These are phyloP conservation scores for Oryctes rhinoceros DNA, from an alignment of 1,140 invertebrate species.

Conservation along the genomic window DNA sequence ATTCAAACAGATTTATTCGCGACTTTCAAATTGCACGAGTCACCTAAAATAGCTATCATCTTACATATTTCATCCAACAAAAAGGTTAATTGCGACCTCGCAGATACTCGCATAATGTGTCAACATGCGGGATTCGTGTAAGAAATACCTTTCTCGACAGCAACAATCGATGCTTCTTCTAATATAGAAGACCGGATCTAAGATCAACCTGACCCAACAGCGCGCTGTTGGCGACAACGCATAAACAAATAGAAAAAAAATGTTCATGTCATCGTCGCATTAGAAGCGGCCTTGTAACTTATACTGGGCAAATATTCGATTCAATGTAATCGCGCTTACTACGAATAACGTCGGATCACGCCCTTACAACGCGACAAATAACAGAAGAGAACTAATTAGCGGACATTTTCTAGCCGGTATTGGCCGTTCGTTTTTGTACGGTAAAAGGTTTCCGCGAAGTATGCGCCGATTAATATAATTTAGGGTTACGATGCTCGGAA, in stretches of 20 bases:
- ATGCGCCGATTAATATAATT: neutral
- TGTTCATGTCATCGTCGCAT: conserved; percentile 14
- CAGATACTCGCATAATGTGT: too few relatives aligned
- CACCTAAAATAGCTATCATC: too few relatives aligned
- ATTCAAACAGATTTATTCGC: too few relatives aligned
- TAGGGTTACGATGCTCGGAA: too few relatives aligned
- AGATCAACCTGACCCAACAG: neutral
- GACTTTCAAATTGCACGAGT: too few relatives aligned
- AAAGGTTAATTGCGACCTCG: too few relatives aligned
- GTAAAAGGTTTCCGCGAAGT: neutral
- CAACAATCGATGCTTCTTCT: too few relatives aligned
- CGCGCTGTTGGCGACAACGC: neutral
- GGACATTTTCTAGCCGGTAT: neutral
- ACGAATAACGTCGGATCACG: conserved; percentile 15
- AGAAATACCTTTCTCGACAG: too few relatives aligned
- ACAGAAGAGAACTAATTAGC: conserved; percentile 17
- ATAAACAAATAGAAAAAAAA: conserved; percentile 16
- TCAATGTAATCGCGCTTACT: neutral
- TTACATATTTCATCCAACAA: too few relatives aligned
- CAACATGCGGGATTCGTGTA: too few relatives aligned
- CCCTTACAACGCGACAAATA: conserved; percentile 12
- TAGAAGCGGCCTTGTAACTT: conserved; percentile 14
- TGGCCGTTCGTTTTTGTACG: neutral
- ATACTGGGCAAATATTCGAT: conserved; percentile 14
- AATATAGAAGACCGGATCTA: too few relatives aligned